Evolutionary conservation across 2,113 vertebrate genomes (phyloP).

Genomic region (Anolis sagrei): DNA sequence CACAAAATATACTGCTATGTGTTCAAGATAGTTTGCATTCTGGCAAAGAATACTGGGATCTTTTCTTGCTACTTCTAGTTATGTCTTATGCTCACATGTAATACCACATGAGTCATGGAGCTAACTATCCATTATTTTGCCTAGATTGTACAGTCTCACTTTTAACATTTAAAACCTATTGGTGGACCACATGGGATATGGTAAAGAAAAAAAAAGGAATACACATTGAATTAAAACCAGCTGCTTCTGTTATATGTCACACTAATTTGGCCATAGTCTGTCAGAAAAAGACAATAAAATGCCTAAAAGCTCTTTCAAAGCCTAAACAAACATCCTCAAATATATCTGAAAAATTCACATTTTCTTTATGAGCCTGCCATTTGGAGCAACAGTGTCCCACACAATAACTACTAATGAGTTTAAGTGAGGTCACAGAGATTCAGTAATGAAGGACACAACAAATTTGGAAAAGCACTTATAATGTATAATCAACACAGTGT

Average conservation of each 20-base stretch:
- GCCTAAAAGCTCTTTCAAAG: not conserved
- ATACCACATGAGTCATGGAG: too few species aligned
- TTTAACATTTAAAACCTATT: not conserved
- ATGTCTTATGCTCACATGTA: not conserved
- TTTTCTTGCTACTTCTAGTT: not conserved
- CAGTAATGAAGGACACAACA: constrained; percentile 44
- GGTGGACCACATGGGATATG: not conserved
- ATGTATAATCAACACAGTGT: constrained; percentile 39
- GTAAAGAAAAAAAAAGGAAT: not conserved
- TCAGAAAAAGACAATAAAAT: constrained; percentile 30
- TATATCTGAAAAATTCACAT: constrained; percentile 37
- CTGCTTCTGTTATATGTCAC: constrained; percentile 21
- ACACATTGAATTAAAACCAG: not conserved
- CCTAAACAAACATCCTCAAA: constrained; percentile 26
- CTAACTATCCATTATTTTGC: not conserved
- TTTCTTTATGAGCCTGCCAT: constrained; percentile 30
- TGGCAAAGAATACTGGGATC: not conserved
- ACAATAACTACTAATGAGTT: constrained; percentile 52
- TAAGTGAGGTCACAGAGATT: constrained; percentile 45
- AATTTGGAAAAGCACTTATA: constrained; percentile 48
- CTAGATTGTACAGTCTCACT: not conserved
- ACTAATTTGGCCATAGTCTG: constrained; percentile 47
- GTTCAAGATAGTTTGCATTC: too few species aligned
- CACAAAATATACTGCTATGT: too few species aligned
- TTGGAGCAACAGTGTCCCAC: constrained; percentile 37